Percentiles rank a stretch among this genome's conserved stretches.
phyloP scores from a whole-genome alignment of 2,113 vertebrate species.

The Nothoprocta pentlandii region DNA sequence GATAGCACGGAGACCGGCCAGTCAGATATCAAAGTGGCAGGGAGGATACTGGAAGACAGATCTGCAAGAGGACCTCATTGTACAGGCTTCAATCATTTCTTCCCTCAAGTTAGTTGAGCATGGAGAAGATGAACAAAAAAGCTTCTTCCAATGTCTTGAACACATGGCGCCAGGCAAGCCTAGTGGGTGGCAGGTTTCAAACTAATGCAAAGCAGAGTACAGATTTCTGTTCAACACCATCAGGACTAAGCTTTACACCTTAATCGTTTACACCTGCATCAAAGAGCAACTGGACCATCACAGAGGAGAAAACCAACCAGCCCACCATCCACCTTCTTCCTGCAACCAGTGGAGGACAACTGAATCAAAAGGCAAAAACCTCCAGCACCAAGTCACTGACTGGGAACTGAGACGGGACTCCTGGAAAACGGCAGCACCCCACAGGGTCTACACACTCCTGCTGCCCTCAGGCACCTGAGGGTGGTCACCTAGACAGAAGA shows the following conservation, averaged over 20 bases:
- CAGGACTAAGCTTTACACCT: neutral
- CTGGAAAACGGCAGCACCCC: neutral
- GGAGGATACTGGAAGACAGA: neutral
- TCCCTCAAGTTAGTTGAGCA: neutral
- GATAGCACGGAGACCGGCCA: accelerated
- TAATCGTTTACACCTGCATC: too few species aligned
- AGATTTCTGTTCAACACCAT: neutral
- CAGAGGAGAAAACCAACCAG: neutral
- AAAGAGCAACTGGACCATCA: neutral
- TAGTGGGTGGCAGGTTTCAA: neutral
- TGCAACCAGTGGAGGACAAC: neutral
- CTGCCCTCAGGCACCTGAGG: accelerated
- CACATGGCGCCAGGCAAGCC: neutral
- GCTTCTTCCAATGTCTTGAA: neutral
- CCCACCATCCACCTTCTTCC: too few species aligned
- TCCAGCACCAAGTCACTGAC: neutral
- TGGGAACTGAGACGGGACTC: neutral
- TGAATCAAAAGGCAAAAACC: neutral
- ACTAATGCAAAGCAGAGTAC: neutral
- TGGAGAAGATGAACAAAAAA: neutral
- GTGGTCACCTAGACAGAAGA: neutral
- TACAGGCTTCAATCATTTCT: too few species aligned
- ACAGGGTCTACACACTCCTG: neutral
- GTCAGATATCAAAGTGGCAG: neutral
- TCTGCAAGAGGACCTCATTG: accelerated